Conservation (phyloP, 2,113 vertebrate species). For the Esox niger region DNA sequence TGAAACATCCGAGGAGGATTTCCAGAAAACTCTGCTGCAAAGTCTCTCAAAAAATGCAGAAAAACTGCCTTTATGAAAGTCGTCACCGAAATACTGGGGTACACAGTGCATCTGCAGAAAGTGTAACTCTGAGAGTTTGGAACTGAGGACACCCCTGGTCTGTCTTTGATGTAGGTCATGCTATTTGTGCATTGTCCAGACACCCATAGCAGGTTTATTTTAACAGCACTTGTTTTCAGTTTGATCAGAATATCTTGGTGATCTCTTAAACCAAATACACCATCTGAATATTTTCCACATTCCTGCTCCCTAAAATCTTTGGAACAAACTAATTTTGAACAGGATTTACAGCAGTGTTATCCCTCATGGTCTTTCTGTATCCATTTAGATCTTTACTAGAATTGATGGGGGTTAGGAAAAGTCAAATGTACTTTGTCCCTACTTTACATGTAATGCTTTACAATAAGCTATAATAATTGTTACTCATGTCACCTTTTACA, state of each 20-base stretch:
- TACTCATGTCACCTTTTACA: too few species aligned
- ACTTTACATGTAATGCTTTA: neutral
- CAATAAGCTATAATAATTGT: too few species aligned
- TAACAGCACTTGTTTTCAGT: conserved; percentile 59
- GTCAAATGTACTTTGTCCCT: conserved; percentile 8
- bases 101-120: neutral
- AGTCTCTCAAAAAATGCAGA: conserved; percentile 67
- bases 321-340: conserved; percentile 51
- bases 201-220: conserved; percentile 49
- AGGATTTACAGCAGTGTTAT: conserved; percentile 25
- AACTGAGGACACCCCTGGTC: conserved; percentile 9
- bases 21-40: conserved; percentile 68
- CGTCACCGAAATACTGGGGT: neutral
- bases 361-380: conserved; percentile 10
- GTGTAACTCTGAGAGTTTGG: neutral
- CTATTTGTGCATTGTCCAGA: conserved; percentile 16
- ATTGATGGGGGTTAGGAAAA: conserved; percentile 4
- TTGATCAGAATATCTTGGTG: conserved; percentile 38
- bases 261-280: conserved; percentile 31
- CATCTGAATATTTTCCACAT: conserved; percentile 34
- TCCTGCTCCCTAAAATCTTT: conserved; percentile 38
- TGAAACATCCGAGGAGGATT: conserved; percentile 67
- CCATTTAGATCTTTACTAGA: neutral
- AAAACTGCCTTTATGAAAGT: conserved; percentile 51
- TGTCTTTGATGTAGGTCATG: conserved; percentile 35